A percentile compares a stretch with the other conserved stretches of the same genome.
Evolutionary conservation across 2,797 vertebrate species (phyloP).

Genomic region (Acrossocheilus wenchowensis): DNA sequence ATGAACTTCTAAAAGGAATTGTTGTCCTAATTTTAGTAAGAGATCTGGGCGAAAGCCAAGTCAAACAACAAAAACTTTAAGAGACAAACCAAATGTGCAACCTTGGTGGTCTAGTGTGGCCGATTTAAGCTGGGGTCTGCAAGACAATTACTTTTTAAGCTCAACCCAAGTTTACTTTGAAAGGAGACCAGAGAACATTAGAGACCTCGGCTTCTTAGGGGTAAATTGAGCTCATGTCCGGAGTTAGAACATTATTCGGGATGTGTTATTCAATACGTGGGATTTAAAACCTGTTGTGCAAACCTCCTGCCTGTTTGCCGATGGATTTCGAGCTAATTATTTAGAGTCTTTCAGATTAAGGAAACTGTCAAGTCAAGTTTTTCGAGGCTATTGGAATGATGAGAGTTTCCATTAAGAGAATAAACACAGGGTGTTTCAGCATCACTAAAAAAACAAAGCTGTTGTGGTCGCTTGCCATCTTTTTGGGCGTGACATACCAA

Average conservation of each 20-base stretch:
- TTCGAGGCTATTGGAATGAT: slow-evolving; percentile 18
- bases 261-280: not conserved
- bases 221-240: slow-evolving; percentile 39
- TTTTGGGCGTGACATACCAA: not conserved
- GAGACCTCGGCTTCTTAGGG: slow-evolving; percentile 11
- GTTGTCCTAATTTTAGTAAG: slow-evolving; percentile 58
- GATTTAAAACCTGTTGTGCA: slow-evolving; percentile 47
- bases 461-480: not conserved
- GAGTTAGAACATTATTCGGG: slow-evolving; percentile 19
- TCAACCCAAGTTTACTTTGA: slow-evolving; percentile 49
- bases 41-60: slow-evolving; percentile 70
- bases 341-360: slow-evolving; percentile 27
- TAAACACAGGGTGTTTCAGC: slow-evolving; percentile 11
- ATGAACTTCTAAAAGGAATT: slow-evolving; percentile 59
- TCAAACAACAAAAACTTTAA: slow-evolving; percentile 69
- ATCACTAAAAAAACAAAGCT: slow-evolving; percentile 1
- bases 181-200: slow-evolving; percentile 37
- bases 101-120: slow-evolving; percentile 73
- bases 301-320: slow-evolving; percentile 13
- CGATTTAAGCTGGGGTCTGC: slow-evolving; percentile 51
- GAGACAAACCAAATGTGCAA: slow-evolving; percentile 69
- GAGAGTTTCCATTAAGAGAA: slow-evolving; percentile 22
- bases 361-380: slow-evolving; percentile 3
- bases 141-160: slow-evolving; percentile 55
- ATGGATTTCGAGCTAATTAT: not conserved